Evolutionary conservation across 2,888 invertebrate species (phyloP), one percentile per base, ranked within the genome.

Genomic region (Lagria hirta): DNA sequence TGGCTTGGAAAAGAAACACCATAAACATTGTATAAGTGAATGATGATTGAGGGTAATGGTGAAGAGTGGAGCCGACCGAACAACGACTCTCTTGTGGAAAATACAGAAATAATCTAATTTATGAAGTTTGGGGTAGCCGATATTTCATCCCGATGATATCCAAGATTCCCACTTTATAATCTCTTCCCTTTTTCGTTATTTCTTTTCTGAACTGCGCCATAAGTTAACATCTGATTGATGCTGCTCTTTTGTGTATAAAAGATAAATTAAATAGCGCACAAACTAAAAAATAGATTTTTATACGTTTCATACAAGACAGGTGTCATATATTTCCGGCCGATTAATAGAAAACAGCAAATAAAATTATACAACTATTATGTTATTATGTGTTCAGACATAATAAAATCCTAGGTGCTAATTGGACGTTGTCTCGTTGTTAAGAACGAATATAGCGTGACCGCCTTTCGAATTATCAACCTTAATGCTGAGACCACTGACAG

Each of bases 1-100:
- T 66, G 64, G 66, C 54, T 59, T 51, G 67, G 66, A 68, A 66
- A 66, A 63, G 64, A 57, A 64, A 65, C 62, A 59, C 61, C 60
- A 62, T 66, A 65, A 65, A 66, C 63, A 60, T 41, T 55, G 59
- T 55, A 61, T 64, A 65, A 66, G 60, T 63, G 58, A 64, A 60
- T 56, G 63, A 64, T 64, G 65, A 65, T 65, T 57, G 61, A 64
- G 62, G 62, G 60, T 65, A 65, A 65, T 65, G 66, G 61, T 54
- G 52, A 49, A 61, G 56, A 61, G 61, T 61, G 60, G 61, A 57
- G 58, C 58, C 60, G 52, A 51, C 54, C 48, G 48, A 52, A 53
- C 44, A 41, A 43, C 48, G 42, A 52, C 52, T 55, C 49, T 55
- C 49, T 52, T 46, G 50, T 33, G 51, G 49, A 57, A 61, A 58